Percentiles rank a stretch among this genome's conserved stretches.
Evolutionary conservation across 2,797 vertebrate genomes (phyloP).

Genomic region (Urosaurus nigricauda): DNA sequence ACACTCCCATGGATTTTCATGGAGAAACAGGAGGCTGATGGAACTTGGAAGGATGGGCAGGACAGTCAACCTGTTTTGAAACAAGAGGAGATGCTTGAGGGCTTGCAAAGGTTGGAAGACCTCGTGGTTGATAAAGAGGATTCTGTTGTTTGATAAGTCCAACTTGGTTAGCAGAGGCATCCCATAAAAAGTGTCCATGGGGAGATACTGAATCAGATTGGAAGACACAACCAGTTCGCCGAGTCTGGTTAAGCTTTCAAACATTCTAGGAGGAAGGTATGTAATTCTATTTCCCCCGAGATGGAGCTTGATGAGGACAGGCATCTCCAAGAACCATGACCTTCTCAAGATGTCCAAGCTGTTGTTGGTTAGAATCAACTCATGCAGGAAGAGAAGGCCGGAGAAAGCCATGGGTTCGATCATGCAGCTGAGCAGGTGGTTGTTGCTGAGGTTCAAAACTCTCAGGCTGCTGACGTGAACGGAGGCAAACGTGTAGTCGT

Average conservation of each 20-base stretch:
- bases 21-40: constrained; percentile 18
- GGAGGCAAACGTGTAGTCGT: constrained; percentile 17
- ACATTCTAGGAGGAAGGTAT: constrained; percentile 46
- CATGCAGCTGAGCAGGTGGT: constrained; percentile 37
- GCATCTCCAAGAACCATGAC: constrained; percentile 45
- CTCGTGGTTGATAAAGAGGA: constrained; percentile 42
- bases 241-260: constrained; percentile 36
- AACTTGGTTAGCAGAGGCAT: constrained; percentile 30
- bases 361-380: constrained; percentile 44
- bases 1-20: constrained; percentile 47
- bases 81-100: constrained; percentile 30
- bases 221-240: constrained; percentile 32
- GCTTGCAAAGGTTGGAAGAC: constrained; percentile 43
- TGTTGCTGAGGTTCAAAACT: constrained; percentile 47
- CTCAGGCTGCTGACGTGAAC: background rate
- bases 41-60: constrained; percentile 32
- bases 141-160: constrained; percentile 46
- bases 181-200: constrained; percentile 49
- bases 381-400: constrained; percentile 25
- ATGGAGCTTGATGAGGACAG: constrained; percentile 14
- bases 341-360: constrained; percentile 25
- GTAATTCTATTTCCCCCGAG: constrained; percentile 37
- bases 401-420: constrained; percentile 35
- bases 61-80: constrained; percentile 23
- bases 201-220: constrained; percentile 49